phyloP scores from a whole-genome alignment of 2,113 vertebrate genomes.

The Ailuropoda melanoleuca region DNA sequence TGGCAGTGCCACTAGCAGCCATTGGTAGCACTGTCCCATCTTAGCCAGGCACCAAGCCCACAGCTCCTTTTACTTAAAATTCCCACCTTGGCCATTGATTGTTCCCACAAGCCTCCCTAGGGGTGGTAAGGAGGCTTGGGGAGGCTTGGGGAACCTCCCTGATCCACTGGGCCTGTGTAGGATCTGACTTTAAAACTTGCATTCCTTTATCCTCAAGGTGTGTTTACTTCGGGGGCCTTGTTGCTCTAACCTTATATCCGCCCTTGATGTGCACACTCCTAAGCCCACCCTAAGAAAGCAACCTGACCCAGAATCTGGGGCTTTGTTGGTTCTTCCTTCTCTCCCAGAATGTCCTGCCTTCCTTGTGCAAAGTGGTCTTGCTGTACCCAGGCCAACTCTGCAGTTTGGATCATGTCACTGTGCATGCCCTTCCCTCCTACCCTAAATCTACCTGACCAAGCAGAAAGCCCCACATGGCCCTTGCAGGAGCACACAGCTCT shows the following conservation, averaged over 20 bases:
- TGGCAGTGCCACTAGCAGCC: background rate
- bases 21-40: background rate
- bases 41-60: background rate
- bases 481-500: background rate
- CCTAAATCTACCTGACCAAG: background rate
- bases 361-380: no score
- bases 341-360: background rate
- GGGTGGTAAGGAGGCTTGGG: background rate
- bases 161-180: background rate
- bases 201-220: background rate
- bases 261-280: background rate
- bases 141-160: background rate
- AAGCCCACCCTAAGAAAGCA: background rate
- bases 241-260: background rate
- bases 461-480: background rate
- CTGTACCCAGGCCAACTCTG: background rate
- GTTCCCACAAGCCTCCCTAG: background rate
- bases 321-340: background rate
- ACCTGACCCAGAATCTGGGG: background rate
- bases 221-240: background rate
- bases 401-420: background rate
- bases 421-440: background rate
- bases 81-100: background rate
- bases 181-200: background rate
- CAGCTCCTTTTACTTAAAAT: background rate